phyloP scores from a whole-genome alignment of 2,113 vertebrate species.

The Cebidichthys violaceus region DNA sequence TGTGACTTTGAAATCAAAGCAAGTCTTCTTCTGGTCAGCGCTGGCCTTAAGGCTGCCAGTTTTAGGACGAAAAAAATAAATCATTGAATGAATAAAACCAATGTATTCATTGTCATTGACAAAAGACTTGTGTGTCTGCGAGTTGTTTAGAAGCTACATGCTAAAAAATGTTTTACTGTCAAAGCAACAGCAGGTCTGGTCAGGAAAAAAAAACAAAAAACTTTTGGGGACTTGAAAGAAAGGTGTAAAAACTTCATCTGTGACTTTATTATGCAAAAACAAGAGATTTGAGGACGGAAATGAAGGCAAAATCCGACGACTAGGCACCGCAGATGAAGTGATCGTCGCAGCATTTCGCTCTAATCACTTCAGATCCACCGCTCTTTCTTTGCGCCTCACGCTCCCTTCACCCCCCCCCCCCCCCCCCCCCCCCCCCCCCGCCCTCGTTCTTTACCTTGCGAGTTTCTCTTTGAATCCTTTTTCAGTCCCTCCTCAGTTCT shows the following conservation, averaged over 20 bases:
- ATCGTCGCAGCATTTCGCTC: conserved; percentile 20
- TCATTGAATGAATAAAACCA: conserved; percentile 3
- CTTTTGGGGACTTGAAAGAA: background rate
- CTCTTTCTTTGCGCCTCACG: conserved; percentile 21
- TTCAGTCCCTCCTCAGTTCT: conserved; percentile 35
- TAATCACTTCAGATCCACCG: conserved; percentile 46
- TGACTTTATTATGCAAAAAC: conserved; percentile 6
- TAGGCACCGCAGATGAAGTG: conserved; percentile 13
- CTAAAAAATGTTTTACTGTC: background rate
- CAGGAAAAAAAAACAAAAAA: background rate
- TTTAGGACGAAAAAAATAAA: conserved; percentile 1
- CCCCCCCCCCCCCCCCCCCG: conserved; percentile 7
- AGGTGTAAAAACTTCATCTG: background rate
- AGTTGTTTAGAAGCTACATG: background rate
- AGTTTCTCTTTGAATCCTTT: conserved; percentile 36
- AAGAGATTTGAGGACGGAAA: conserved; percentile 20
- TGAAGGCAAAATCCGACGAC: conserved; percentile 9
- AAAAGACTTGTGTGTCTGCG: background rate
- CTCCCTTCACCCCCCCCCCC: conserved; percentile 4
- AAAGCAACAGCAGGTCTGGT: background rate
- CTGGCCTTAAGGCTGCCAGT: conserved; percentile 40
- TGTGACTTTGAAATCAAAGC: conserved; percentile 75
- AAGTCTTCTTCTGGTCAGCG: conserved; percentile 64
- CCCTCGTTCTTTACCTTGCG: conserved; percentile 44
- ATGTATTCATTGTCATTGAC: background rate